Evolutionary conservation across 2,888 invertebrate species (phyloP).

Genomic region (Drosophila merina): DNA sequence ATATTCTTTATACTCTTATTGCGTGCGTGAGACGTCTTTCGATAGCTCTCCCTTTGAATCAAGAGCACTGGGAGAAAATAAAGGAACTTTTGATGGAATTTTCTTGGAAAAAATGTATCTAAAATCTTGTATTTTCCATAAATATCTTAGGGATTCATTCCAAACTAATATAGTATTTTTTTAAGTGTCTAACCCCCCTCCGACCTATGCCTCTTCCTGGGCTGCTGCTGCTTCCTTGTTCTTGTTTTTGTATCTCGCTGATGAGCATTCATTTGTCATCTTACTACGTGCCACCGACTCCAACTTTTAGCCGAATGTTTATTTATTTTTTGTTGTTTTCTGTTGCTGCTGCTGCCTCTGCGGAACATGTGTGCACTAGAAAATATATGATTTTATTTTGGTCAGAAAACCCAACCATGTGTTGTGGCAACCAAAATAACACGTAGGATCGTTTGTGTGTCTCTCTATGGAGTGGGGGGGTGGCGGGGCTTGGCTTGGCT

Average conservation of each 20-base stretch:
- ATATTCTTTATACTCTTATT: conserved; percentile 68
- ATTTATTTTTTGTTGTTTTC: conserved; percentile 57
- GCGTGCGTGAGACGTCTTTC: conserved; percentile 49
- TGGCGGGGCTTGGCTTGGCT: conserved; percentile 32
- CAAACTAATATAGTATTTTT: not conserved
- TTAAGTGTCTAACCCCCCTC: conserved; percentile 8
- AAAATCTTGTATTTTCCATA: too few relatives aligned
- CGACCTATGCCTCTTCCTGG: conserved; percentile 39
- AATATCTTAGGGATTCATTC: not conserved
- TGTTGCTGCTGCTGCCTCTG: conserved; percentile 34
- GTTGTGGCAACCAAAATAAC: conserved; percentile 74
- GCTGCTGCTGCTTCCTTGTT: conserved; percentile 29
- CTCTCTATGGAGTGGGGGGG: conserved; percentile 27
- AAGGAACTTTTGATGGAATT: too few relatives aligned
- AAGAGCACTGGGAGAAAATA: conserved; percentile 13
- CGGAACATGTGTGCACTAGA: conserved; percentile 70
- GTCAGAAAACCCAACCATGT: conserved; percentile 70
- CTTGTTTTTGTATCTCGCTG: conserved; percentile 43
- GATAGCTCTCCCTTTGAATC: conserved; percentile 20
- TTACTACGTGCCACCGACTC: conserved; percentile 79
- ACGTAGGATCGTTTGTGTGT: conserved; percentile 64
- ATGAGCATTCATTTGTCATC: conserved; percentile 79
- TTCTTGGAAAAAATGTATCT: too few relatives aligned
- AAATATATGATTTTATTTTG: conserved; percentile 60
- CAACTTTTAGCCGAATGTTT: conserved; percentile 62